Base-by-base conservation (phyloP, 2,888 invertebrate species). In the Folsomia manolachei region DNA sequence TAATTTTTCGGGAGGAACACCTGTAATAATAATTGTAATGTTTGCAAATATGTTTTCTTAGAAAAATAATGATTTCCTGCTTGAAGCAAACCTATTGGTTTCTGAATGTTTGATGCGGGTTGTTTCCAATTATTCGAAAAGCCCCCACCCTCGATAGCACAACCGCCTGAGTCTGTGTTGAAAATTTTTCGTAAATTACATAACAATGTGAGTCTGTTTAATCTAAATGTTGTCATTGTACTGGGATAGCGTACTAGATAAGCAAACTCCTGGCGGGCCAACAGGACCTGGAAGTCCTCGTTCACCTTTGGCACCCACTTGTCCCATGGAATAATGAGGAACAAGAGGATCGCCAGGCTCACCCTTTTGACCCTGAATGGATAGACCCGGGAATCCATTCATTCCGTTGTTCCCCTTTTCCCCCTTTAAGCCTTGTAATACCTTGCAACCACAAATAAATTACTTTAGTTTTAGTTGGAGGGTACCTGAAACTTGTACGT, bases 351-450 rank as follows among this genome's bases (percentile, higher is more conserved):
- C 27, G 11, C 27, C 64, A 2, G 27, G 64, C n/a, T 64, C 64
- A 7, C 64, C 64, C 19, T 64, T 64, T 19, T 23, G 39, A 9
- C 64, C 64, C 19, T 27, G 27, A 21, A 64, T 64, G 27, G 64
- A 26, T n/a, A 64, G n/a, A 2, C 64, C 64, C 2, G 64, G 64
- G 19, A 21, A 7, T 14, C 64, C 64, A 14, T 18, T 26, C 64
- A n/a, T 18, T 18, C 64, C 64, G 4, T 9, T 26, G 1, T 21
- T 14, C 14, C 64, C 64, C 27, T 4, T 2, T 19, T 66, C 52
- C 18, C 65, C 65, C 51, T 66, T 39, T 2, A 27, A 14, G 4
- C 18, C 19, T 56, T 56, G 7, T 19, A 56, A 56, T 9, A 39
- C 14, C 19, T 56, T 56, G 56, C 56, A 56, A 56, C 56, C 4